Conservation (phyloP, 1,140 invertebrate genomes). For the Drosophila eugracilis region DNA sequence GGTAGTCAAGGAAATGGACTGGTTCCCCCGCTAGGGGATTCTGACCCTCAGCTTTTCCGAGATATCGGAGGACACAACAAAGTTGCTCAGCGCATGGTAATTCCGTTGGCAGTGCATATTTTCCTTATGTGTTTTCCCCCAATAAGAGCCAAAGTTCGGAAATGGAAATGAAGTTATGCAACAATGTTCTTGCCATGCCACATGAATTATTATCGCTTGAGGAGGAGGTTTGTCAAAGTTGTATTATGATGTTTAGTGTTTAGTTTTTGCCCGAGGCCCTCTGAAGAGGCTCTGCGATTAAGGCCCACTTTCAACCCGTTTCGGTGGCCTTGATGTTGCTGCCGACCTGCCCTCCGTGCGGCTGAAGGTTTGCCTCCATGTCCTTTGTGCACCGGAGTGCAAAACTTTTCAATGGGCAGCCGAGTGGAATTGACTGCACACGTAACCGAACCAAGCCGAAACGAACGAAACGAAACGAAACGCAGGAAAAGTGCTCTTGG, state of each 20-base stretch:
- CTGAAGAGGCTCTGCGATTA: neutral
- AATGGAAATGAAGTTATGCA: conserved; percentile 12
- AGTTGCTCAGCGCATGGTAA: conserved; percentile 22
- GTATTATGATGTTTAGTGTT: conserved; percentile 38
- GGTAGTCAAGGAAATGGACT: conserved; percentile 43
- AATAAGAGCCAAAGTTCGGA: conserved; percentile 21
- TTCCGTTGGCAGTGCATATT: conserved; percentile 8
- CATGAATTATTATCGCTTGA: conserved; percentile 7
- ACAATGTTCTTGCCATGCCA: conserved; percentile 15
- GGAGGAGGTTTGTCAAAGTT: conserved; percentile 11
- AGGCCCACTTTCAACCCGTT: neutral
- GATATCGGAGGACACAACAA: conserved; percentile 14
- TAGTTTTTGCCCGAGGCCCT: conserved; percentile 12
- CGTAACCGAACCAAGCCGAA: conserved; percentile 35
- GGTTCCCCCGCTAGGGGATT: conserved; percentile 1
- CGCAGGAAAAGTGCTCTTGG: conserved; percentile 8
- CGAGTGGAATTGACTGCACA: conserved; percentile 61
- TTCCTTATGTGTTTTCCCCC: conserved; percentile 1
- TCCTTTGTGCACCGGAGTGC: conserved; percentile 60
- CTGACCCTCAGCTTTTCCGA: conserved; percentile 6
- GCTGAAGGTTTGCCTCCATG: conserved; percentile 24
- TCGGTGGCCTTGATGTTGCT: conserved; percentile 28
- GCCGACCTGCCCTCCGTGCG: neutral
- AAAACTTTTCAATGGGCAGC: conserved; percentile 63
- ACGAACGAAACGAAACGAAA: conserved; percentile 17